phyloP scores from a whole-genome alignment of 2,797 vertebrate species.

The Epinephelus awoara region DNA sequence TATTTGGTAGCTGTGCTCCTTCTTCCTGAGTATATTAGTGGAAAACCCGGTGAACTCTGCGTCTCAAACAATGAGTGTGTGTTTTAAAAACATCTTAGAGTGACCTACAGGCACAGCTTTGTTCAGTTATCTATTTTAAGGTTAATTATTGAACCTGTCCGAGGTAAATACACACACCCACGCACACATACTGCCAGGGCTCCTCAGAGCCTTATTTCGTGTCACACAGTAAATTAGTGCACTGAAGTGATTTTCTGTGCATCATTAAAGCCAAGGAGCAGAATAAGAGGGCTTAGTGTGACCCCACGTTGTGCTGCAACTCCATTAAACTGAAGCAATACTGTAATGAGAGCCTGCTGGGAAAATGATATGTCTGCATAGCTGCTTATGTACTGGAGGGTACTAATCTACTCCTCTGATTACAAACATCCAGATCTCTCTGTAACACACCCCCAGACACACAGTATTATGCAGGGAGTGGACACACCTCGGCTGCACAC shows the following conservation, averaged over 20 bases:
- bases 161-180: slow-evolving; percentile 28
- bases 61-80: slow-evolving; percentile 56
- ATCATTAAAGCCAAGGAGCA: slow-evolving; percentile 70
- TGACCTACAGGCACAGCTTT: slow-evolving; percentile 55
- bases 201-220: slow-evolving; percentile 36
- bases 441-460: slow-evolving; percentile 69
- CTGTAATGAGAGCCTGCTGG: slow-evolving; percentile 85
- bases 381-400: slow-evolving; percentile 79
- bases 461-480: slow-evolving; percentile 63
- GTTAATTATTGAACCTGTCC: slow-evolving; percentile 68
- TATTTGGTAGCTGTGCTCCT: slow-evolving; percentile 50
- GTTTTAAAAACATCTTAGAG: slow-evolving; percentile 47
- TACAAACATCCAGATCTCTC: slow-evolving; percentile 79
- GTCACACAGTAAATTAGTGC: slow-evolving; percentile 65
- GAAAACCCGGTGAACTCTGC: slow-evolving; percentile 58
- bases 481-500: slow-evolving; percentile 75
- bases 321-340: slow-evolving; percentile 78
- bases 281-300: slow-evolving; percentile 75
- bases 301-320: slow-evolving; percentile 71
- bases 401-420: slow-evolving; percentile 86
- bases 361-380: slow-evolving; percentile 84
- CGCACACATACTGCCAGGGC: slow-evolving; percentile 19
- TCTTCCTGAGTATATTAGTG: slow-evolving; percentile 48
- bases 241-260: slow-evolving; percentile 67
- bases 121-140: slow-evolving; percentile 55